Conservation (phyloP, 1,140 invertebrate genomes). For the Augochlora pura region DNA sequence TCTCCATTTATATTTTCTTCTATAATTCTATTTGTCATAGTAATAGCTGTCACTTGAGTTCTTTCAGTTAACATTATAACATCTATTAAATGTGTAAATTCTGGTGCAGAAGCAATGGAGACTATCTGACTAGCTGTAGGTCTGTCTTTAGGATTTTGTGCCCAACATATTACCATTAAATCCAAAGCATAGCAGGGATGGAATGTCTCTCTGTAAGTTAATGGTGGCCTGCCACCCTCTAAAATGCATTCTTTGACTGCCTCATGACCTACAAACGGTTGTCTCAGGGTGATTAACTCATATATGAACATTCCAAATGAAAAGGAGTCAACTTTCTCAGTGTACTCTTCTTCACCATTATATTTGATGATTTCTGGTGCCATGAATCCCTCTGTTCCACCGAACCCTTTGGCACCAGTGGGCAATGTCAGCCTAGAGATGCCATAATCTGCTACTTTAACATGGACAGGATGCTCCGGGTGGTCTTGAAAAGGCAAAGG, state of each 20-base stretch:
- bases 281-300: slow-evolving; percentile 94
- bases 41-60: slow-evolving; percentile 81
- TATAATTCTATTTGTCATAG: slow-evolving; percentile 71
- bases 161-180: slow-evolving; percentile 97
- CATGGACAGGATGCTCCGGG: slow-evolving; percentile 86
- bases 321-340: slow-evolving; percentile 99
- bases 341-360: slow-evolving; percentile 99
- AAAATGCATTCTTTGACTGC: slow-evolving; percentile 97
- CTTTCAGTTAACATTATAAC: slow-evolving; percentile 85
- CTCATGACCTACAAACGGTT: slow-evolving; percentile 97
- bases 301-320: slow-evolving; percentile 99
- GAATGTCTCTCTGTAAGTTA: slow-evolving; percentile 90
- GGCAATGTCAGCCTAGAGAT: slow-evolving; percentile 94
- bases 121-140: slow-evolving; percentile 97
- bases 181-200: slow-evolving; percentile 96
- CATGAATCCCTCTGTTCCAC: slow-evolving; percentile 98
- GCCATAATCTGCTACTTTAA: slow-evolving; percentile 98
- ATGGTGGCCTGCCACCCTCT: slow-evolving; percentile 93
- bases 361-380: slow-evolving; percentile 99
- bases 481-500: slow-evolving; percentile 87
- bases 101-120: slow-evolving; percentile 93
- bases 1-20: slow-evolving; percentile 78
- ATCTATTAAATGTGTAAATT: slow-evolving; percentile 94
- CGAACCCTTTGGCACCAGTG: slow-evolving; percentile 97
- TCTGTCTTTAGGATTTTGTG: slow-evolving; percentile 90